phyloP scores from a whole-genome alignment of 2,113 vertebrate species.

The Physeter macrocephalus region DNA sequence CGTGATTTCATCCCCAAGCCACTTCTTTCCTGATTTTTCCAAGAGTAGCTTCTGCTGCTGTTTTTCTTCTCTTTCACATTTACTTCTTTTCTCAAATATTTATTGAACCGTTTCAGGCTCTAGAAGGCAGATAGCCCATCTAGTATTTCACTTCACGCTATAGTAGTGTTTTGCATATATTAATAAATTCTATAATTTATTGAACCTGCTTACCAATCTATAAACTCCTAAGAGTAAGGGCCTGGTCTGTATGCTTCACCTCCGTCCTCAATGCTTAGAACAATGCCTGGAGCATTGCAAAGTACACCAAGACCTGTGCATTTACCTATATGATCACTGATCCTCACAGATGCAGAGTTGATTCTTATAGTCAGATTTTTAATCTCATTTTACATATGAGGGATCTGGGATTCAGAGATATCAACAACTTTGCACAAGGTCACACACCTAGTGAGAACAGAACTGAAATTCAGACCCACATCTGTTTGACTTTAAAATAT shows the following conservation, averaged over 20 bases:
- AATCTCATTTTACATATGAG: background rate
- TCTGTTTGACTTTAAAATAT: background rate
- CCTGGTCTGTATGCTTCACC: background rate
- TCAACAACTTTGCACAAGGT: background rate
- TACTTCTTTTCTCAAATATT: background rate
- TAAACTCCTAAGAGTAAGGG: background rate
- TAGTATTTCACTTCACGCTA: background rate
- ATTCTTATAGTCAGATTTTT: background rate
- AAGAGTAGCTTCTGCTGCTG: background rate
- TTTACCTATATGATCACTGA: background rate
- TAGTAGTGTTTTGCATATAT: background rate
- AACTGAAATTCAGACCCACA: background rate
- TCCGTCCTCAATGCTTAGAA: background rate
- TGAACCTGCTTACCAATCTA: background rate
- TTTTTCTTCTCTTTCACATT: background rate
- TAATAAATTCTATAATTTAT: background rate
- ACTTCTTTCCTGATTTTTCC: background rate
- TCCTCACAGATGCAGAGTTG: background rate
- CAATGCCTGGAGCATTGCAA: fast-evolving
- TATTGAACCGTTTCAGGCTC: background rate
- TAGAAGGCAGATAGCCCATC: background rate
- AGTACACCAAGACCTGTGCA: background rate
- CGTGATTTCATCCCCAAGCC: background rate
- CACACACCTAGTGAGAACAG: background rate
- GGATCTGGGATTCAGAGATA: background rate